These are phyloP conservation scores for Syngnathus scovelli DNA, from an alignment of 2,113 vertebrate species.

Conservation along the genomic window DNA sequence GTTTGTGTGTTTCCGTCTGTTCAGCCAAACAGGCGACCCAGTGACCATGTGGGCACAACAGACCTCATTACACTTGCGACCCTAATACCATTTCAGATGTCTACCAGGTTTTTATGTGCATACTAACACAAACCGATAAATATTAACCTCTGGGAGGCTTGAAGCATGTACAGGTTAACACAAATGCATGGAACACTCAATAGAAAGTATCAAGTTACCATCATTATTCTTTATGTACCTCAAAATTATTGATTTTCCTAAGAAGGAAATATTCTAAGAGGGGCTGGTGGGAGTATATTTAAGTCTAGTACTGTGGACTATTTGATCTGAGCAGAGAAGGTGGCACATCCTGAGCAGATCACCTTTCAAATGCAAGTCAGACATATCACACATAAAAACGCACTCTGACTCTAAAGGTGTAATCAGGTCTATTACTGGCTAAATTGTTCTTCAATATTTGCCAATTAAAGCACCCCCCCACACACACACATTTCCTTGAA, in stretches of 20 bases:
- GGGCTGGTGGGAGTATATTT: too few relatives aligned
- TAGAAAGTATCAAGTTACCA: too few relatives aligned
- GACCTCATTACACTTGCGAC: slow-evolving; percentile 62
- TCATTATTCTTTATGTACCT: too few relatives aligned
- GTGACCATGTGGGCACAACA: slow-evolving; percentile 56
- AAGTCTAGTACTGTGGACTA: neutral
- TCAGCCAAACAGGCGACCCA: slow-evolving; percentile 34
- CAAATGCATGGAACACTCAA: neutral
- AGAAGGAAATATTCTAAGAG: neutral
- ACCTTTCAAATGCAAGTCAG: neutral
- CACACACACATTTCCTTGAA: neutral
- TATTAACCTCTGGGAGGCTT: neutral
- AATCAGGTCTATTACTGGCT: slow-evolving; percentile 8
- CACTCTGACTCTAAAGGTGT: slow-evolving; percentile 20
- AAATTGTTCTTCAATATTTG: slow-evolving; percentile 20
- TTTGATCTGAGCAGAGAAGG: neutral
- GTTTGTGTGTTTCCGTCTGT: slow-evolving; percentile 22
- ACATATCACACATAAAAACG: neutral
- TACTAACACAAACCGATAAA: slow-evolving; percentile 8
- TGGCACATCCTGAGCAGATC: too few relatives aligned
- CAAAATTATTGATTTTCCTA: too few relatives aligned
- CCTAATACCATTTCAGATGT: slow-evolving; percentile 51
- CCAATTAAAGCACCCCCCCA: slow-evolving; percentile 19
- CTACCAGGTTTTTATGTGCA: slow-evolving; percentile 31
- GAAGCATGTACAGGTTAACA: slow-evolving; percentile 13